Evolutionary conservation across 2,113 vertebrate genomes (phyloP), one percentile per base, ranked within the genome.

Genomic region (Pantherophis guttatus): DNA sequence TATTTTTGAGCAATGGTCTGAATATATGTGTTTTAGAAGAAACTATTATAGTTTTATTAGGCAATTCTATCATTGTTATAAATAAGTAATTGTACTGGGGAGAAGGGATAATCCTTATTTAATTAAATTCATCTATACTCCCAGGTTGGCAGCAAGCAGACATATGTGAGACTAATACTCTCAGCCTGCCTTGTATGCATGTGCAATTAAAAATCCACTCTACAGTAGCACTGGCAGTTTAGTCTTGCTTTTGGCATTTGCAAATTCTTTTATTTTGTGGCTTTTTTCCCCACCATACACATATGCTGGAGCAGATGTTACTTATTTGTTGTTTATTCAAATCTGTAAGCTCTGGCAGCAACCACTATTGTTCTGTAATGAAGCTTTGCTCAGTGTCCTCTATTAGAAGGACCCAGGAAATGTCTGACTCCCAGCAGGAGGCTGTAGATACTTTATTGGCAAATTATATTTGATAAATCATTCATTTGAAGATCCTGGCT

Each of bases 101-200:
- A 98, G 97, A 98, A 98, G 97, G 97, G 97, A 98, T 98, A 98
- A 98, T 98, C 98, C 98, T 98, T 98, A 98, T 98, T 98, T 98
- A 98, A 98, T 98, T 98, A 98, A 98, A 98, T 98, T 98, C 98
- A 98, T 98, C 98, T 98, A 98, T 98, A 98, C 98, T 98, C 98
- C 98, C 98, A 98, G 97, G 98, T 98, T 98, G 98, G 98, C 98
- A 98, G 98, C 97, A 98, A 98, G 96, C 97, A 98, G 98, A 98
- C 98, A 98, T 98, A 98, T 98, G 98, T 98, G 98, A 98, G 98
- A 97, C 98, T 98, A 98, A 98, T 98, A 98, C 98, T 97, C 98
- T 95, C 97, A 98, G 98, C 98, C 98, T 98, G 98, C 97, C 97
- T 97, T 86, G 97, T 98, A 97, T 98, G 97, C 98, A 97, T 98